Percentiles rank a stretch among this genome's conserved stretches.
Evolutionary conservation across 2,797 vertebrate genomes (phyloP).

Genomic region (Buphagus erythrorhynchus): DNA sequence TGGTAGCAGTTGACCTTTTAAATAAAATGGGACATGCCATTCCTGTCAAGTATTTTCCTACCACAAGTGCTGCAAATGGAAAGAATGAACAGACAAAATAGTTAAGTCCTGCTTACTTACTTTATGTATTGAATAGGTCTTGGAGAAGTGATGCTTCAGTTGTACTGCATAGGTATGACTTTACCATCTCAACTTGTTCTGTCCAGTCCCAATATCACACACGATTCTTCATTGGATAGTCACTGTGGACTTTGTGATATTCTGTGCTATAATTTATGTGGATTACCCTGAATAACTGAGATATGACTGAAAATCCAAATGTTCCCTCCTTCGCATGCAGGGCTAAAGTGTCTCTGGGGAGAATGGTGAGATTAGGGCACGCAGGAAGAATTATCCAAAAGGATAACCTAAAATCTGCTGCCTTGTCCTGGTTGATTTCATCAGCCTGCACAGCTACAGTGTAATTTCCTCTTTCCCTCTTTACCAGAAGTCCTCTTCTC

Average conservation of each 20-base stretch:
- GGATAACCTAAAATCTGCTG: constrained; percentile 3
- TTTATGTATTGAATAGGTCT: background rate
- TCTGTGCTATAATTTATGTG: background rate
- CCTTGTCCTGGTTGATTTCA: background rate
- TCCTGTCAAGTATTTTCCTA: background rate
- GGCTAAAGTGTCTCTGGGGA: constrained; percentile 19
- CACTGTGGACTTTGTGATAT: background rate
- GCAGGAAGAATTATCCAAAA: constrained; percentile 30
- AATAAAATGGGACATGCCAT: background rate
- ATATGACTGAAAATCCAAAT: background rate
- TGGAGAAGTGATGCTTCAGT: background rate
- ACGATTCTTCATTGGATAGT: background rate
- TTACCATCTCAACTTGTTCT: background rate
- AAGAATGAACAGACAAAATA: background rate
- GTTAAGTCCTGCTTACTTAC: background rate
- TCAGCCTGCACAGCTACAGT: background rate
- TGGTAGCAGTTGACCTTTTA: constrained; percentile 17
- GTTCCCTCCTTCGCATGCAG: background rate
- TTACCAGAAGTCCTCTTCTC: background rate
- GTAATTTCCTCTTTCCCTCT: background rate
- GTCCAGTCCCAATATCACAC: background rate
- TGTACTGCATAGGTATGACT: background rate
- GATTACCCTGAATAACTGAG: background rate
- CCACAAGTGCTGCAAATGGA: background rate
- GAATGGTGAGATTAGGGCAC: background rate